Evolutionary conservation across 2,113 vertebrate genomes (phyloP).

Genomic region (Quiscalus mexicanus): DNA sequence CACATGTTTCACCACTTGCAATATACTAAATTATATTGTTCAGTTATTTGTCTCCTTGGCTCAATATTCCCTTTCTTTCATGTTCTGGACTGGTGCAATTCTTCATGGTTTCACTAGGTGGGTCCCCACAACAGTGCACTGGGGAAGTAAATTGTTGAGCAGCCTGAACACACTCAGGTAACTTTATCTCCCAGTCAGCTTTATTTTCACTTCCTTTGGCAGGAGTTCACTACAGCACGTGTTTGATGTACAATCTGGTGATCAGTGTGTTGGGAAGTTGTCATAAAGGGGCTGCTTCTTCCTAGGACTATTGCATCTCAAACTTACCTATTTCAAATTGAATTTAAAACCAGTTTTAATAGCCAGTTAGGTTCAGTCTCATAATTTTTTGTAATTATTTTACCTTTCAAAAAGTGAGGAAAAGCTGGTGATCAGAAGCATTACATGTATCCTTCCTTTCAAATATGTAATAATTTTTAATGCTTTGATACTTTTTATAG

Average conservation of each 20-base stretch:
- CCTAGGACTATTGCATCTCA: not conserved
- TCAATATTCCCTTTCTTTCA: not conserved
- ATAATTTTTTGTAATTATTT: not conserved
- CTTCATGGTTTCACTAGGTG: slow-evolving; percentile 54
- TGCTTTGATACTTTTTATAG: not conserved
- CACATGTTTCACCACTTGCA: slow-evolving; percentile 32
- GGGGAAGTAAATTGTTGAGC: not conserved
- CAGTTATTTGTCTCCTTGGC: not conserved
- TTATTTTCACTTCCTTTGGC: not conserved
- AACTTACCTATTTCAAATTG: not conserved
- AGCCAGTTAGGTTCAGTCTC: not conserved
- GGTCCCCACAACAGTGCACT: slow-evolving; percentile 45
- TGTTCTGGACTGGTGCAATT: slow-evolving; percentile 30
- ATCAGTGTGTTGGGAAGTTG: not conserved
- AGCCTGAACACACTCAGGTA: not conserved
- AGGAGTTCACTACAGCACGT: not conserved
- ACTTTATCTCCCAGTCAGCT: not conserved
- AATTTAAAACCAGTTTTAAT: not conserved
- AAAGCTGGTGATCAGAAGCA: not conserved
- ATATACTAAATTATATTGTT: not conserved
- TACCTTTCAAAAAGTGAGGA: not conserved
- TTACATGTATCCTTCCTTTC: not conserved
- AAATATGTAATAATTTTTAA: not conserved
- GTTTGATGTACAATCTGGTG: not conserved
- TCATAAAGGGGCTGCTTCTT: not conserved